Evolutionary conservation across 2,888 invertebrate genomes (phyloP), one percentile per base, ranked within the genome.

Genomic region (Erannis defoliaria): DNA sequence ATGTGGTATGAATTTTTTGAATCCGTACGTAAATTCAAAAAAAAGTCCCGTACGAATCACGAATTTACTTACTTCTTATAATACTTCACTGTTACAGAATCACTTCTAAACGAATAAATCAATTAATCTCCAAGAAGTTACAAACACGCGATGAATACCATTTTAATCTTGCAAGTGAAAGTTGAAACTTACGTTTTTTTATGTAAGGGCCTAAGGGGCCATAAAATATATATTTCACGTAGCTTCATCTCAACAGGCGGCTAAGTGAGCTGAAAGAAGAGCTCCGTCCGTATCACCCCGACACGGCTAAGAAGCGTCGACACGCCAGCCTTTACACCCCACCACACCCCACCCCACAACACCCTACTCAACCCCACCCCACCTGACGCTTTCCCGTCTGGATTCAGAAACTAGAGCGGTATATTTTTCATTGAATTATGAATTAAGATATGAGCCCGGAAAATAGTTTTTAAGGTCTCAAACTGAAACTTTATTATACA

Each of bases 361-460:
- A 18, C n/a, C 21, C 16, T 31, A 49, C 23, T 42, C 62, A 33
- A 16, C 6, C 18, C n/a, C 31, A 33, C 76, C 79, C 80, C 80
- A 73, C 80, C 79, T 80, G 78, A 82, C 84, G 85, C 88, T 90
- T 89, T 88, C 86, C 86, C 82, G 82, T 85, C 85, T 88, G 88
- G 88, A 86, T 84, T 90, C 82, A 77, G 54, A 40, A 57, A 57
- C 83, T 79, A 78, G 81, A 80, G 78, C 80, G 80, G 82, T 81
- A 83, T 84, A 81, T 50, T 50, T 50, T 50, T 50, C 85, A 88
- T 89, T 90, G 89, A 90, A 89, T 92, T 89, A 90, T 88, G 85
- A 88, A 88, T 86, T 84, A 85, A 84, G 84, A 85, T 83, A 84
- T 84, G 82, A 83, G 80, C 76, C 71, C 68, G 72, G 74, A 14